Conservation (phyloP, 2,888 invertebrate species). For the Gandaritis pyraliata region DNA sequence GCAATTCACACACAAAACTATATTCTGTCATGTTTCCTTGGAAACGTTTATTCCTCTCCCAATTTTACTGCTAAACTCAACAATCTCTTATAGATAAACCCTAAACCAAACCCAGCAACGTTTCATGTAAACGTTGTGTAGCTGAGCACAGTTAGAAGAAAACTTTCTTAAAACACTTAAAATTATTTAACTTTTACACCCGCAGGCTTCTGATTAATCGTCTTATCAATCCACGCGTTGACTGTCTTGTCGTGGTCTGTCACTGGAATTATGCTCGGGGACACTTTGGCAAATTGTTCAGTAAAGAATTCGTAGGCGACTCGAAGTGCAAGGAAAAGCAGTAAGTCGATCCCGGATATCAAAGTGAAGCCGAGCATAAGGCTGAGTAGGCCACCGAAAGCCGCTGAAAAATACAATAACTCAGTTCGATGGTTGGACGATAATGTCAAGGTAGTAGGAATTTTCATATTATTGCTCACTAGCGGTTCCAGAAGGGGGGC, state of each 20-base stretch:
- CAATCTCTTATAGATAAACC: too few relatives aligned
- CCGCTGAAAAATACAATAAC: slow-evolving; percentile 79
- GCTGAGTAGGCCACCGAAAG: slow-evolving; percentile 88
- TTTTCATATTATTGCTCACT: too few relatives aligned
- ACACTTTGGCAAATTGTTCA: slow-evolving; percentile 4
- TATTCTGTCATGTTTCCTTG: too few relatives aligned
- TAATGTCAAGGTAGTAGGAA: too few relatives aligned
- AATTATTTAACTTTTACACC: not conserved
- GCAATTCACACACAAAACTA: too few relatives aligned
- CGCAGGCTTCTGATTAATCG: slow-evolving; percentile 4
- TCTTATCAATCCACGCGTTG: slow-evolving; percentile 33
- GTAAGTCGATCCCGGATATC: slow-evolving; percentile 86
- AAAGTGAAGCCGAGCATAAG: slow-evolving; percentile 89
- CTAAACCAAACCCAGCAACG: too few relatives aligned
- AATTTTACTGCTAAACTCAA: too few relatives aligned
- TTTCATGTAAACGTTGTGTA: too few relatives aligned
- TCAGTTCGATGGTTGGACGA: not conserved
- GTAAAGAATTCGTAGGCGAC: slow-evolving; percentile 67
- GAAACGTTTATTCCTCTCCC: too few relatives aligned
- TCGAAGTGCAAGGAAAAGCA: slow-evolving; percentile 85
- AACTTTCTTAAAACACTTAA: too few relatives aligned
- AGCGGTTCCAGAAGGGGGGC: too few relatives aligned
- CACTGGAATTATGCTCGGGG: slow-evolving; percentile 22
- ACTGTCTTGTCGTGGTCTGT: slow-evolving; percentile 35
- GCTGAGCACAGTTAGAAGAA: too few relatives aligned